Evolutionary conservation across 2,888 invertebrate species (phyloP).

Genomic region (Cetonia aurata): DNA sequence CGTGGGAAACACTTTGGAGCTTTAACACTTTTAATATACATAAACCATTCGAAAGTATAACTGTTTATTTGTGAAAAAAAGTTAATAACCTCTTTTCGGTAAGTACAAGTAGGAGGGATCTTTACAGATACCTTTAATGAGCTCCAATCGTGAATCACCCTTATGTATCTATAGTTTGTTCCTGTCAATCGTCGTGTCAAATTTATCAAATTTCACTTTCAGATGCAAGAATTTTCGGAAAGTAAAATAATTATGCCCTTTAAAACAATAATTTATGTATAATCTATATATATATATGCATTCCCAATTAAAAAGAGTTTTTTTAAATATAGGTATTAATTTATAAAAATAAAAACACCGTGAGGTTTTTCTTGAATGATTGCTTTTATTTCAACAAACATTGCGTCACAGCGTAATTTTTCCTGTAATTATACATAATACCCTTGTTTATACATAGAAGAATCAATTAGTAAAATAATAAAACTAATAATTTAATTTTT

Average conservation of each 20-base stretch:
- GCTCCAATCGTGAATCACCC: not conserved
- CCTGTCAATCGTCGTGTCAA: not conserved
- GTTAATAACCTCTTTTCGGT: conserved; percentile 63
- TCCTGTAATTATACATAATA: no score
- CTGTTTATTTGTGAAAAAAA: conserved; percentile 53
- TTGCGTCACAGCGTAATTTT: no score
- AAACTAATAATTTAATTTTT: no score
- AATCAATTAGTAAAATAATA: no score
- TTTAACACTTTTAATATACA: conserved; percentile 28
- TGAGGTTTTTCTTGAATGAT: no score
- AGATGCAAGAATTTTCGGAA: no score
- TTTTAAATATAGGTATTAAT: no score
- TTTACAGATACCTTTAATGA: conserved; percentile 39
- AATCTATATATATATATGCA: not conserved
- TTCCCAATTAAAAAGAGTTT: not conserved
- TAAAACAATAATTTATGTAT: not conserved
- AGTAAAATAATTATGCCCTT: no score
- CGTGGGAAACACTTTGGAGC: conserved; percentile 4
- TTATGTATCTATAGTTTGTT: conserved; percentile 7
- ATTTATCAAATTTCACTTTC: no score
- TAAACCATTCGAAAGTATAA: conserved; percentile 46
- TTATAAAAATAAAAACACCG: no score
- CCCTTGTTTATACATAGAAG: no score
- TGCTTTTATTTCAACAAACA: no score
- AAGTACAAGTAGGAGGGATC: conserved; percentile 59